phyloP scores from a whole-genome alignment of 2,888 invertebrate genomes.

The Conomelus anceps region DNA sequence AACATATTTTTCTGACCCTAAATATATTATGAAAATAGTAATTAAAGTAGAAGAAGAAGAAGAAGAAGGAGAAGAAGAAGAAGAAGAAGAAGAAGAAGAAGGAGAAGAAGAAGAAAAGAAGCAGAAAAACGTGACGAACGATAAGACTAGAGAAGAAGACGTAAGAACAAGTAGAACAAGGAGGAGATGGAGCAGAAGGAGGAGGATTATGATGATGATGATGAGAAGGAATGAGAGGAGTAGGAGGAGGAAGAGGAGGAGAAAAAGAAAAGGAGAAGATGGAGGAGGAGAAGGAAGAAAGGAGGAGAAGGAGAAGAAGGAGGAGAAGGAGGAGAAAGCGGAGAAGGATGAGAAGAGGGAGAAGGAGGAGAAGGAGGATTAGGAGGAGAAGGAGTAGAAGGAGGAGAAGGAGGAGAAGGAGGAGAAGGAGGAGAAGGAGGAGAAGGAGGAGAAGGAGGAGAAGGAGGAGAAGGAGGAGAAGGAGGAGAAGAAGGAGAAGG shows the following conservation, averaged over 20 bases:
- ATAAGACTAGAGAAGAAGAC: neutral
- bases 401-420: neutral
- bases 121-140: too few species aligned
- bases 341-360: neutral
- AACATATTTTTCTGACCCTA: too few species aligned
- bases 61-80: too few species aligned
- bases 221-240: neutral
- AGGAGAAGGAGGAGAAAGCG: neutral
- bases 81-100: too few species aligned
- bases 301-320: neutral
- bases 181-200: neutral
- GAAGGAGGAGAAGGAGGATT: neutral
- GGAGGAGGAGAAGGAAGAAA: neutral
- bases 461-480: neutral
- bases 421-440: neutral
- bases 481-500: neutral
- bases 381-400: neutral
- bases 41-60: too few species aligned
- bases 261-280: neutral
- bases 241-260: neutral
- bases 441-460: neutral
- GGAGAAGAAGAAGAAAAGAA: too few species aligned
- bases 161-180: neutral
- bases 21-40: too few species aligned
- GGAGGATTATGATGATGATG: neutral